Conservation (phyloP, 2,113 vertebrate genomes). For the Grallaria varia region DNA sequence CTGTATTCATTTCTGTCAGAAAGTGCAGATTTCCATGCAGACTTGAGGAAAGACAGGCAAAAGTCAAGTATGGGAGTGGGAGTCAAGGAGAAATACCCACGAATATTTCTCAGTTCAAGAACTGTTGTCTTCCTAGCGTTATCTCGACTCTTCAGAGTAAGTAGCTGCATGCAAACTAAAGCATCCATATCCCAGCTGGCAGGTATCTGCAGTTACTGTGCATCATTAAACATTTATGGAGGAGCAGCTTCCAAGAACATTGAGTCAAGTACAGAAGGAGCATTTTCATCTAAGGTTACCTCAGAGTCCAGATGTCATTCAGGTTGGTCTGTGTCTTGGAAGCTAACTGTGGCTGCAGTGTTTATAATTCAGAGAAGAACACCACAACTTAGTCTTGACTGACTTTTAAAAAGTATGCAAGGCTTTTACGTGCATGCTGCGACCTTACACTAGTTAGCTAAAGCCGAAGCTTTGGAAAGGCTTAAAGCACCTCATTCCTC, state of each 20-base stretch:
- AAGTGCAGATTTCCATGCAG: background rate
- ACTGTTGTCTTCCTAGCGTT: background rate
- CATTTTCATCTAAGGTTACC: background rate
- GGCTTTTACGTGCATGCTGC: background rate
- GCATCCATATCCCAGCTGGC: background rate
- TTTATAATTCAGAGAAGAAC: background rate
- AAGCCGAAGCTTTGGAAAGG: background rate
- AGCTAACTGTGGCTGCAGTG: background rate
- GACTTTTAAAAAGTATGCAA: background rate
- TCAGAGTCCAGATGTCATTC: background rate
- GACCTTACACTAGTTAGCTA: background rate
- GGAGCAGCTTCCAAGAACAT: background rate
- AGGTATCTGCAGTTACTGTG: background rate
- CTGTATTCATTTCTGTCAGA: background rate
- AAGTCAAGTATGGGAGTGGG: background rate
- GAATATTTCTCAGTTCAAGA: background rate
- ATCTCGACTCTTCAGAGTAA: background rate
- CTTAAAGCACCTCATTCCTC: background rate
- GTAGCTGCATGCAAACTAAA: background rate
- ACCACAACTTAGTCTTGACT: background rate
- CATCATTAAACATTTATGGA: conserved; percentile 16
- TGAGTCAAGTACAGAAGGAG: background rate
- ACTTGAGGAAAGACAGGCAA: background rate
- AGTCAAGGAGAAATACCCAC: background rate
- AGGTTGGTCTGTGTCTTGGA: background rate